Evolutionary conservation across 2,888 invertebrate species (phyloP).

Genomic region (Nomada lathburiana): DNA sequence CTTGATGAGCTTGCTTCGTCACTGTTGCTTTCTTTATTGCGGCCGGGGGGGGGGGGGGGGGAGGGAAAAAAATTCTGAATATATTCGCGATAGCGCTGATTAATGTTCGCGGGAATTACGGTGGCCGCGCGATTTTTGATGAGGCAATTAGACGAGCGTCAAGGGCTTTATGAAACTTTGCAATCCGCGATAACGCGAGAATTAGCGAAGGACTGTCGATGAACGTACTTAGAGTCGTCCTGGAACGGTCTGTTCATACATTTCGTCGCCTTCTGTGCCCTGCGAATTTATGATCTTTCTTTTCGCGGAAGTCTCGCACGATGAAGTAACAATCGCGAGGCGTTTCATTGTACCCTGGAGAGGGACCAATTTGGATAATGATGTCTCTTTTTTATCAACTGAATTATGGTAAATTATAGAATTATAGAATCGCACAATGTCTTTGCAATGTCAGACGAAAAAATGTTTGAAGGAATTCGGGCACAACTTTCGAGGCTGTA

Average conservation of each 20-base stretch:
- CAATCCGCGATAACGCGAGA: constrained; percentile 6
- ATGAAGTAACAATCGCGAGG: no score
- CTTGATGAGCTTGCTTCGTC: constrained; percentile 64
- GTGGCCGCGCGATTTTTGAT: constrained; percentile 21
- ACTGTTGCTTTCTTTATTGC: constrained; percentile 50
- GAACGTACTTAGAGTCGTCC: constrained; percentile 5
- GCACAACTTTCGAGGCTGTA: no score
- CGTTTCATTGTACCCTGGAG: no score
- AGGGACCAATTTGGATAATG: no score
- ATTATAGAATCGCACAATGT: no score
- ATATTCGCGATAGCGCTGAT: constrained; percentile 47
- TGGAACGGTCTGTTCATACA: background rate
- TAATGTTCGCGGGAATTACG: constrained; percentile 37
- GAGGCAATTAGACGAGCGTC: constrained; percentile 40
- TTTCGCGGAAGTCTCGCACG: no score
- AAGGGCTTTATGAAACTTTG: constrained; percentile 33
- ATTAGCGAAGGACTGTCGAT: constrained; percentile 16
- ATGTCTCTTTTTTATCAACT: no score
- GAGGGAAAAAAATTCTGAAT: constrained; percentile 38
- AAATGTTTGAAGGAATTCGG: no score
- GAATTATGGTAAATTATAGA: no score
- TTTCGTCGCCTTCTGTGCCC: background rate
- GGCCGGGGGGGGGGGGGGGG: background rate
- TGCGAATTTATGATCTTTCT: no score
- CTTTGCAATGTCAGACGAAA: no score